Evolutionary conservation across 2,797 vertebrate genomes (phyloP), one percentile per base, ranked within the genome.

Genomic region (Mastacembelus armatus): DNA sequence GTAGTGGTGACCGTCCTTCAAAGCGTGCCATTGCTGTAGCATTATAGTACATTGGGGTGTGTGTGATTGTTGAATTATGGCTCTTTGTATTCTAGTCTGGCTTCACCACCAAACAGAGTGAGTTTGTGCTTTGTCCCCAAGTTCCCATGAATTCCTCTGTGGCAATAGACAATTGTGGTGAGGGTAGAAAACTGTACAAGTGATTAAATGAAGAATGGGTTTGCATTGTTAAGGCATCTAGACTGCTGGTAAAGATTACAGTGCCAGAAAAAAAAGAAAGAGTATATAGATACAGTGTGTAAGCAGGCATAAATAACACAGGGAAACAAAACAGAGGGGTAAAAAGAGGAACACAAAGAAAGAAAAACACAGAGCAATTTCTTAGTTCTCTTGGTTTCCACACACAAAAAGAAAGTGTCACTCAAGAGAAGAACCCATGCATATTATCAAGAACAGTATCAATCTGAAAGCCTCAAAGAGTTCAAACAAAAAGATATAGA

Each of bases 191-290:
- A 95, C 95, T 96, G 95, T 97, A 96, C 96, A 95, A 89, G 94
- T 96, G 95, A 95, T 88, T 89, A 89, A 95, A 96, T 95, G 95
- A 94, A 93, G 94, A 91, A 96, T 97, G 95, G 94, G 93, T 90
- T 96, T 98, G 96, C 96, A 98, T 97, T 97, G 96, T 98, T 98
- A 98, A 98, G 96, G 96, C 96, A 98, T 98, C 96, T 96, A 96
- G 96, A 96, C 95, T 97, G 96, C 96, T 98, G 96, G 96, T 98
- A 97, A 96, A 96, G 95, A 96, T 96, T 96, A 95, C 96, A 93
- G 95, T 95, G 95, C 95, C 95, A 94, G 93, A 91, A 85, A 85
- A 70, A 76, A 86, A 85, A 75, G 90, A 93, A 86, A 70, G 89
- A 94, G 95, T 86, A 83, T 91, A 88, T 89, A 90, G 89, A 89